Conservation (phyloP, 2,888 invertebrate species). For the Bhutanitis thaidina region DNA sequence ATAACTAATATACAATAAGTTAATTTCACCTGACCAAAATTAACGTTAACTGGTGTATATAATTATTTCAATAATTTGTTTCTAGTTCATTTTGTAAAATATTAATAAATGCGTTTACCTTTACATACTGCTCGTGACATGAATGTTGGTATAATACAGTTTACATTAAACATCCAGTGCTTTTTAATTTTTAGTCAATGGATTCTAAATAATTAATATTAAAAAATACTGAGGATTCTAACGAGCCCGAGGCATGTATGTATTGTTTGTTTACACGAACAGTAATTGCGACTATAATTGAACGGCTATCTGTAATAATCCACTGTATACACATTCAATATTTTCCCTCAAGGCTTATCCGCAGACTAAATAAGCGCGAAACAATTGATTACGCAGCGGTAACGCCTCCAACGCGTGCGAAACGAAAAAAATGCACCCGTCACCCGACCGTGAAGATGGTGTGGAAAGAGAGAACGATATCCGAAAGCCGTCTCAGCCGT, state of each 20-base stretch:
- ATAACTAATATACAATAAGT: too few species aligned
- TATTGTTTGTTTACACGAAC: too few species aligned
- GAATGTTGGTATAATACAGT: too few species aligned
- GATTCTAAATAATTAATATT: too few species aligned
- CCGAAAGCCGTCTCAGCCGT: slow-evolving; percentile 35
- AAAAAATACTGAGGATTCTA: too few species aligned
- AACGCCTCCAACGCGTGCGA: slow-evolving; percentile 64
- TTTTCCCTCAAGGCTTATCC: slow-evolving; percentile 24
- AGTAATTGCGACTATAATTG: slow-evolving; percentile 15
- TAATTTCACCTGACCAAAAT: too few species aligned
- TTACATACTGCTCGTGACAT: too few species aligned
- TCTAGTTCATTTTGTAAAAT: slow-evolving; percentile 6
- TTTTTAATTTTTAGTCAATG: too few species aligned
- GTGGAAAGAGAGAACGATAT: slow-evolving; percentile 48
- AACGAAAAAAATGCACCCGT: slow-evolving; percentile 58
- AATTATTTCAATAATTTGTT: neutral
- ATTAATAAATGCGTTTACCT: neutral
- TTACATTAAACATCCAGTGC: too few species aligned
- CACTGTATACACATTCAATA: slow-evolving; percentile 20
- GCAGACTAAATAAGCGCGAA: slow-evolving; percentile 33
- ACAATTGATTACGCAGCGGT: slow-evolving; percentile 63
- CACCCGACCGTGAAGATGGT: slow-evolving; percentile 58
- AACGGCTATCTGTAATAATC: slow-evolving; percentile 21
- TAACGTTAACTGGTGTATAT: too few species aligned
- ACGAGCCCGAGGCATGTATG: too few species aligned